Evolutionary conservation across 1,140 invertebrate genomes (phyloP), one percentile per base, ranked within the genome.

Genomic region (Macrobrachium rosenbergii): DNA sequence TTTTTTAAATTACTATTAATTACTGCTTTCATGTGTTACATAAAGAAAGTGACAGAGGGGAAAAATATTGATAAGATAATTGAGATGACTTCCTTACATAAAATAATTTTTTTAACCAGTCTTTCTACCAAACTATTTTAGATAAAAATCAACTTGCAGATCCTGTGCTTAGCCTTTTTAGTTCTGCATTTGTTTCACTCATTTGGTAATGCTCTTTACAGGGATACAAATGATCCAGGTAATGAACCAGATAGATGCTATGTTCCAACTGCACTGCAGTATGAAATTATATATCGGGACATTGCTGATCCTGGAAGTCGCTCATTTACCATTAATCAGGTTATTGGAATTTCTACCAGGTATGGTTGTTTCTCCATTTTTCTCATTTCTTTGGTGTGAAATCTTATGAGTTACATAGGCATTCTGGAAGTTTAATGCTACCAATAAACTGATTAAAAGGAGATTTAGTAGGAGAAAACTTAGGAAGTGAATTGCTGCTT

Each of bases 211-310:
- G 28, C 16, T 62, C 23, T 21, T 77, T 84, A 21, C 82, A 84
- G 82, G 73, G 82, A 60, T 10, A 45, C 62, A 6, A 28, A 64
- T 21, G 62, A 63, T 73, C 21, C 69, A 52, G 52, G 8, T 8
- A 52, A 52, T 11, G 45, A n/a, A 23, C 28, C 45, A 37, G 21
- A 10, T 60, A 60, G n/a, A 14, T 87, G 84, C 59, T 59, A 62
- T 37, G 59, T 87, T 73, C 67, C 79, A 63, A 63, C 37, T 21
- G 58, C 84, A 17, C 16, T 87, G 78, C 67, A 81, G 60, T 87
- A 87, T 21, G 16, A 52, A 75, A 75, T 87, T 52, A 72, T 87
- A 12, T 82, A 82, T 60, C 84, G 63, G 60, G 60, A 87, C 63
- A 23, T 64, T 43, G 23, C 21, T 21, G 77, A 87, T 52, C 8